These are phyloP conservation scores for Mesocricetus auratus DNA, from an alignment of 2,113 vertebrate genomes.

Conservation along the genomic window DNA sequence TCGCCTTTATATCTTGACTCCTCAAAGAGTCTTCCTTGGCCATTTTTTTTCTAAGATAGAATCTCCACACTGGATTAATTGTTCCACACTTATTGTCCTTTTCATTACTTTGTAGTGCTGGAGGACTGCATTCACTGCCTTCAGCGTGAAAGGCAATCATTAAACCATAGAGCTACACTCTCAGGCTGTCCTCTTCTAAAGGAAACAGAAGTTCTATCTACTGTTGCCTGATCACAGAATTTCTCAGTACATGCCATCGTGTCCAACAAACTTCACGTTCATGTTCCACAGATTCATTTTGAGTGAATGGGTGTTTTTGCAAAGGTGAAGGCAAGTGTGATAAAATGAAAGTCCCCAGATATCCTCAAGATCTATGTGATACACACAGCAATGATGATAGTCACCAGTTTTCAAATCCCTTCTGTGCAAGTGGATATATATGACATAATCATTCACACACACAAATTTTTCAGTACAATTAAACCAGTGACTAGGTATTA, in stretches of 20 bases:
- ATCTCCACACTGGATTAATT: background rate
- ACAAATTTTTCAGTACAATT: background rate
- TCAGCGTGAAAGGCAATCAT: background rate
- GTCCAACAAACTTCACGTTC: background rate
- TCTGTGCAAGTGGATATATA: background rate
- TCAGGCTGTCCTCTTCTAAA: background rate
- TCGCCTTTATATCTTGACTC: background rate
- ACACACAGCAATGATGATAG: background rate
- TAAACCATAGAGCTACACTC: no score
- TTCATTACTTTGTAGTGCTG: background rate
- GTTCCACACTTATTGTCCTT: background rate
- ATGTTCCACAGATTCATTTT: conserved; percentile 3
- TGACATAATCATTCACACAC: no score
- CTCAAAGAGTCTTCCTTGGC: background rate
- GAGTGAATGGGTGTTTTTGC: conserved; percentile 6
- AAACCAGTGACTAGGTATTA: background rate
- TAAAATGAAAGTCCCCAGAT: background rate
- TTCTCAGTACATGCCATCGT: background rate
- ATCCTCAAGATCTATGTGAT: conserved; percentile 24
- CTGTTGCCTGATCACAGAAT: background rate
- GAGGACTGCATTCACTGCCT: background rate
- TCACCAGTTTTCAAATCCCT: background rate
- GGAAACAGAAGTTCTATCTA: background rate
- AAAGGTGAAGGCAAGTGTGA: conserved; percentile 1
- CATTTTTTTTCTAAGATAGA: background rate